A percentile compares a stretch with the other conserved stretches of the same genome.
Conservation (phyloP, 1,140 invertebrate species). For the Eumaeus atala region DNA sequence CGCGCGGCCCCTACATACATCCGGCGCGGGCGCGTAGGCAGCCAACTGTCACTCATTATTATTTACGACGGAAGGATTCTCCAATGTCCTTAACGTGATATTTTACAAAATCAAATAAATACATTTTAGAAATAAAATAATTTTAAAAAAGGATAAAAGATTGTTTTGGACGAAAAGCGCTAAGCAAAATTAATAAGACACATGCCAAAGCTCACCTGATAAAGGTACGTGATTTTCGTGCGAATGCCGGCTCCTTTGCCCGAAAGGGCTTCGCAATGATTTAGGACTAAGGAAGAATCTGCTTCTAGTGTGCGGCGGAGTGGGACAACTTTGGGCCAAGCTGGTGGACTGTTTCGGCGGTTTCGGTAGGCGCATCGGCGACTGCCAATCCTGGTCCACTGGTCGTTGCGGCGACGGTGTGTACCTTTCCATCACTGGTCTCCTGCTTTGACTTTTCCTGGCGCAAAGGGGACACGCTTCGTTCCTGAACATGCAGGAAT, state of each 20-base stretch:
- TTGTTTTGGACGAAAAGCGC: too few relatives aligned
- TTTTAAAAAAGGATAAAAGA: too few relatives aligned
- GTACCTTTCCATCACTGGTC: conserved; percentile 54
- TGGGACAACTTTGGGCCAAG: conserved; percentile 81
- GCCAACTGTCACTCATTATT: conserved; percentile 57
- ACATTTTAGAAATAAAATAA: background rate
- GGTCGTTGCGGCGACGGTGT: conserved; percentile 72
- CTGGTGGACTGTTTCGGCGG: conserved; percentile 66
- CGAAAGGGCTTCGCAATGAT: conserved; percentile 82
- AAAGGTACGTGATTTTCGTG: conserved; percentile 75
- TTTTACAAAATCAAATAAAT: conserved; percentile 9
- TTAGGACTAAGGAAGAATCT: conserved; percentile 88
- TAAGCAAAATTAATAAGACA: background rate
- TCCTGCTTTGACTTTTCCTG: conserved; percentile 55
- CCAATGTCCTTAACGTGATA: conserved; percentile 31
- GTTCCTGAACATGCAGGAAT: conserved; percentile 93
- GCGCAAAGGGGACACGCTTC: conserved; percentile 92
- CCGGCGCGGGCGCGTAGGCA: conserved; percentile 60
- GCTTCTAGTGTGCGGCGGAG: conserved; percentile 84
- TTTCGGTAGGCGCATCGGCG: conserved; percentile 58
- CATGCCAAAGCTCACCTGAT: conserved; percentile 76
- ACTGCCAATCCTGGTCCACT: conserved; percentile 56
- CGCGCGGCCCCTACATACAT: conserved; percentile 68
- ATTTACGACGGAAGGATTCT: conserved; percentile 53
- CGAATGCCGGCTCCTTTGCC: conserved; percentile 64